These are phyloP conservation scores for Hirtodrosophila trivittata DNA, from an alignment of 2,888 invertebrate genomes.

Conservation along the genomic window DNA sequence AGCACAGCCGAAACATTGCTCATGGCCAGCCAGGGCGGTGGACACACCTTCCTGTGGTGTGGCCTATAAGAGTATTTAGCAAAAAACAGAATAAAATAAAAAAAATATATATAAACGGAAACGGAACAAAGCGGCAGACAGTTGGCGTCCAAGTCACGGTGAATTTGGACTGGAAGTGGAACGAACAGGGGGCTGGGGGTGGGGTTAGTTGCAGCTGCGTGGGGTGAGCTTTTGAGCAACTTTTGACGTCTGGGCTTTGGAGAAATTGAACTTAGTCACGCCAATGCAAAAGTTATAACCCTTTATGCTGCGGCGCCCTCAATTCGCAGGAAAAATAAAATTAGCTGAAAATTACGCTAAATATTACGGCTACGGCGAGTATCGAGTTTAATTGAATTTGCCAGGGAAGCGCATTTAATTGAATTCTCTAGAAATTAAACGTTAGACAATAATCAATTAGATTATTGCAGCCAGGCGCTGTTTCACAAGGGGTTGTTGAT, in stretches of 20 bases:
- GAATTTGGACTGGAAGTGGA: neutral
- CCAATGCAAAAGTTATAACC: slow-evolving; percentile 64
- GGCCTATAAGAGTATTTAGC: slow-evolving; percentile 46
- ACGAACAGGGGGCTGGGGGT: slow-evolving; percentile 6
- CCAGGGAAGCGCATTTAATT: slow-evolving; percentile 53
- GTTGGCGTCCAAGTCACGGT: slow-evolving; percentile 49
- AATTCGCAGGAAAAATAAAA: slow-evolving; percentile 65
- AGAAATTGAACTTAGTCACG: slow-evolving; percentile 71
- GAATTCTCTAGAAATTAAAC: slow-evolving; percentile 52
- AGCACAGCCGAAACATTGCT: neutral
- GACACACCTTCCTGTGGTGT: slow-evolving; percentile 66
- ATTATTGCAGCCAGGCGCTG: slow-evolving; percentile 2
- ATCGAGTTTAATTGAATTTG: slow-evolving; percentile 68
- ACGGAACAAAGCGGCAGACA: slow-evolving; percentile 74
- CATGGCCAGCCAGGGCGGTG: slow-evolving; percentile 43
- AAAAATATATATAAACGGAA: slow-evolving; percentile 50
- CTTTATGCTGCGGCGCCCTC: slow-evolving; percentile 51
- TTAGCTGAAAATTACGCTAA: slow-evolving; percentile 63
- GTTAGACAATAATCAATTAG: slow-evolving; percentile 42
- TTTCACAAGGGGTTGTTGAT: slow-evolving; percentile 5
- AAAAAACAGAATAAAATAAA: slow-evolving; percentile 17
- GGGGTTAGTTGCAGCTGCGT: slow-evolving; percentile 4
- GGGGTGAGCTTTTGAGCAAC: slow-evolving; percentile 43
- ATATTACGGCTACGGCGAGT: too few species aligned
- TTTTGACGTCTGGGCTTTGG: slow-evolving; percentile 49